A percentile compares a stretch with the other conserved stretches of the same genome.
phyloP scores from a whole-genome alignment of 2,888 invertebrate species.

The Amphipoea oculea region DNA sequence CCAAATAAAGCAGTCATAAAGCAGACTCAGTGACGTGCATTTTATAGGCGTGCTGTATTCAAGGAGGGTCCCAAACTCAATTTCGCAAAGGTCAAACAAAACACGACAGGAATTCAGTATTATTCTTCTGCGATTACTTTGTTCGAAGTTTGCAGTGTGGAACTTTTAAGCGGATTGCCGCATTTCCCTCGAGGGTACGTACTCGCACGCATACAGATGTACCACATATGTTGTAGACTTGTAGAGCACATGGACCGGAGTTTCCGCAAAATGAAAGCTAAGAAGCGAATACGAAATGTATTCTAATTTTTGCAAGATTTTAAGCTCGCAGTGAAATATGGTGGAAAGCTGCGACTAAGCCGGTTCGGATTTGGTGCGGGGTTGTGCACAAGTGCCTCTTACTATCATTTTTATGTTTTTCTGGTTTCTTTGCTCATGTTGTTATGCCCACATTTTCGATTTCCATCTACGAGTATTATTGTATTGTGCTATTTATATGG shows the following conservation, averaged over 20 bases:
- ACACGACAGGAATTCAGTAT: constrained; percentile 34
- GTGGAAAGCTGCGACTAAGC: constrained; percentile 33
- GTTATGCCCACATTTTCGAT: neutral
- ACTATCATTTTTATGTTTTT: constrained; percentile 33
- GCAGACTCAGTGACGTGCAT: constrained; percentile 29
- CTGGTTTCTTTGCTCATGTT: neutral
- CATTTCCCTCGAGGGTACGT: constrained; percentile 23
- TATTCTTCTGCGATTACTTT: constrained; percentile 37
- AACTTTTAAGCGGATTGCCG: constrained; percentile 38
- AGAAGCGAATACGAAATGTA: constrained; percentile 44
- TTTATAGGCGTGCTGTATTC: constrained; percentile 38
- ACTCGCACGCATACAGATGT: constrained; percentile 25
- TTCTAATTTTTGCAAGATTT: constrained; percentile 44
- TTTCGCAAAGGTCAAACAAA: constrained; percentile 50
- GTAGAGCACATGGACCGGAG: constrained; percentile 19
- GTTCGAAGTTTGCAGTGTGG: constrained; percentile 18
- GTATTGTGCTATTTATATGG: constrained; percentile 2
- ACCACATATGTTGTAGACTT: constrained; percentile 45
- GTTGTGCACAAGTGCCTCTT: constrained; percentile 30
- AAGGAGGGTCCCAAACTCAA: constrained; percentile 35
- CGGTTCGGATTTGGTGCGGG: constrained; percentile 23
- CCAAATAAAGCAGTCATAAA: constrained; percentile 52
- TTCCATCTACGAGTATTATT: neutral
- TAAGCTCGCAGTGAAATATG: constrained; percentile 33
- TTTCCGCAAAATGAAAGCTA: constrained; percentile 36